Percentiles rank a stretch among this genome's conserved stretches.
Conservation (phyloP, 30 jellyfish, hydroid and myxozoan genomes). For the Hydractinia symbiolongicarpus region DNA sequence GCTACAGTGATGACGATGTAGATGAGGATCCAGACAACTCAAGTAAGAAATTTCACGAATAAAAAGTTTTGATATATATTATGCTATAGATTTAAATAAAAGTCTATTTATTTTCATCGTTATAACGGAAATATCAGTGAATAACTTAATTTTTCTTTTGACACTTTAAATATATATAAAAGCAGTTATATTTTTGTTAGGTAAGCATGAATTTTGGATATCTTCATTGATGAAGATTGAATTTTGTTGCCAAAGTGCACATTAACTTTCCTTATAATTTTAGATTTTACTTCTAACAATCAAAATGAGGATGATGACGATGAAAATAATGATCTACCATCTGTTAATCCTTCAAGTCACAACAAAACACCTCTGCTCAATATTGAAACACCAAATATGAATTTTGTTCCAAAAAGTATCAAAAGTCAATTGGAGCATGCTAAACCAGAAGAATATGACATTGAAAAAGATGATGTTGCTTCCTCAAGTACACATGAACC, state of each 20-base stretch:
- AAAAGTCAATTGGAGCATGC: constrained; percentile 1
- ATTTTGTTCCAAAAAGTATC: constrained; percentile 2
- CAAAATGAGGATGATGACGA: not conserved
- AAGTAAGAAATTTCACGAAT: not conserved
- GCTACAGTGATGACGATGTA: not conserved
- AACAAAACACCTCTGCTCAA: constrained; percentile 18
- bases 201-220: too few species aligned
- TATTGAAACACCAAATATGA: constrained; percentile 24
- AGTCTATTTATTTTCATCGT: too few species aligned
- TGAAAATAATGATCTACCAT: not conserved
- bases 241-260: too few species aligned
- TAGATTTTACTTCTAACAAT: too few species aligned
- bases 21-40: not conserved
- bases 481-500: not conserved
- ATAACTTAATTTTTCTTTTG: too few species aligned
- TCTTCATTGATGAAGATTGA: too few species aligned
- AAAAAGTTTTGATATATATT: too few species aligned
- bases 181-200: too few species aligned
- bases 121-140: too few species aligned
- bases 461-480: not conserved
- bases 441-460: not conserved
- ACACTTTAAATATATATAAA: too few species aligned
- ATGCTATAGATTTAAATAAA: too few species aligned
- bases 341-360: not conserved
- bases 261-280: too few species aligned